Evolutionary conservation across 2,797 vertebrate genomes (phyloP).

Genomic region (Squalus acanthias): DNA sequence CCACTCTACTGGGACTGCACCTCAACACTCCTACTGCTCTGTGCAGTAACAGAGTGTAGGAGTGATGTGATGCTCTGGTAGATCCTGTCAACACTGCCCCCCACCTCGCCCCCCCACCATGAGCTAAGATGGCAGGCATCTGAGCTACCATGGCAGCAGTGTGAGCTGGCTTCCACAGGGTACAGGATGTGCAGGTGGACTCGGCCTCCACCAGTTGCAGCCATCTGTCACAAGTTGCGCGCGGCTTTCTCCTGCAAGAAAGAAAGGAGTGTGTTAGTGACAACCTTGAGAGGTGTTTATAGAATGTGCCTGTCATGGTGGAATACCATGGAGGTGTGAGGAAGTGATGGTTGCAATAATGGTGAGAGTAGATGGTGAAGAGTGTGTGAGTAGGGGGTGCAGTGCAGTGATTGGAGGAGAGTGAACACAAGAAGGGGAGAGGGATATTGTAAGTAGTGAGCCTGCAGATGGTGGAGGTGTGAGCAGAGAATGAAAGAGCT

Average conservation of each 20-base stretch:
- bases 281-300: too few relatives aligned
- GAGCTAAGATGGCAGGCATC: not conserved
- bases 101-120: too few relatives aligned
- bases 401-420: not conserved
- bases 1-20: too few relatives aligned
- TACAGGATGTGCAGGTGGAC: not conserved
- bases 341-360: too few relatives aligned
- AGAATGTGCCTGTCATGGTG: too few relatives aligned
- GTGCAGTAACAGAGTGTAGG: too few relatives aligned
- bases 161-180: not conserved
- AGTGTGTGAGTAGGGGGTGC: too few relatives aligned
- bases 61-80: not conserved
- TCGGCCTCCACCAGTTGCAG: not conserved
- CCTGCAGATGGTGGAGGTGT: not conserved
- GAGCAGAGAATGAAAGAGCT: not conserved
- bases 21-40: too few relatives aligned
- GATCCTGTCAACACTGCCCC: not conserved
- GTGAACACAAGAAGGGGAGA: not conserved
- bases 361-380: too few relatives aligned
- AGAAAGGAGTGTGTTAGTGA: not conserved
- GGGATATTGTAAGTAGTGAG: not conserved
- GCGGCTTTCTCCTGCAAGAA: not conserved
- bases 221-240: not conserved
- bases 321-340: too few relatives aligned
- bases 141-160: not conserved